Percentiles rank a stretch among this genome's conserved stretches.
Evolutionary conservation across 2,113 vertebrate genomes (phyloP).

Genomic region (Neotoma lepida): DNA sequence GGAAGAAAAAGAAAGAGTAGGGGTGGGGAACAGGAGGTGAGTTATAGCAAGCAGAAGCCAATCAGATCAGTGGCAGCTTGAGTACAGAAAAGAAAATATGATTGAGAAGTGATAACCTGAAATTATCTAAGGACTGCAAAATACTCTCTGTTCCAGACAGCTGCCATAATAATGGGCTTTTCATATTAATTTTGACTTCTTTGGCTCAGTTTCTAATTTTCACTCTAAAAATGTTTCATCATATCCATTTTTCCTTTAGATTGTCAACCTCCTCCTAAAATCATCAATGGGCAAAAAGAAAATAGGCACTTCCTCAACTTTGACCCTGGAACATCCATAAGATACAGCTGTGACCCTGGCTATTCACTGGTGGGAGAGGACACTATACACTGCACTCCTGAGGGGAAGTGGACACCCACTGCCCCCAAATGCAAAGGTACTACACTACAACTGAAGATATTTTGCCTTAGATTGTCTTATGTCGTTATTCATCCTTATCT

Average conservation of each 20-base stretch:
- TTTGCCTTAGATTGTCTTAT: background rate
- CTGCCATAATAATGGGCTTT: background rate
- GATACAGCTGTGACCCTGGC: slow-evolving; percentile 74
- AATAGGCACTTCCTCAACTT: background rate
- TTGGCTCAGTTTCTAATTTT: slow-evolving; percentile 24
- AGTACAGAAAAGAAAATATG: background rate
- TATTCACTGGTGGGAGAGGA: slow-evolving; percentile 65
- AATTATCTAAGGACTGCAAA: background rate
- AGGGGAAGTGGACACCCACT: slow-evolving; percentile 66
- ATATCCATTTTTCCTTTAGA: slow-evolving; percentile 37
- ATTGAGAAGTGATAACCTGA: background rate
- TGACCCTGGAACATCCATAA: slow-evolving; percentile 70
- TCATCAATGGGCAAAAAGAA: slow-evolving; percentile 68
- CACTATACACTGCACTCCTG: slow-evolving; percentile 59
- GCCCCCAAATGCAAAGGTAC: slow-evolving; percentile 73
- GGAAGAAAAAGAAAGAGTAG: background rate
- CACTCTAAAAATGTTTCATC: background rate
- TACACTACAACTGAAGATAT: background rate
- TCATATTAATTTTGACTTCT: background rate
- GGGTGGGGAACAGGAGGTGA: background rate
- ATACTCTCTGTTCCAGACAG: background rate
- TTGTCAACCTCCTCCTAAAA: slow-evolving; percentile 71
- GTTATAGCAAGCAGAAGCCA: background rate
- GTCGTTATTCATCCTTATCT: slow-evolving; percentile 30
- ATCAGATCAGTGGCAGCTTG: background rate